These are phyloP conservation scores for Drosophila nebulosa DNA, from an alignment of 1,140 invertebrate genomes.

Conservation along the genomic window DNA sequence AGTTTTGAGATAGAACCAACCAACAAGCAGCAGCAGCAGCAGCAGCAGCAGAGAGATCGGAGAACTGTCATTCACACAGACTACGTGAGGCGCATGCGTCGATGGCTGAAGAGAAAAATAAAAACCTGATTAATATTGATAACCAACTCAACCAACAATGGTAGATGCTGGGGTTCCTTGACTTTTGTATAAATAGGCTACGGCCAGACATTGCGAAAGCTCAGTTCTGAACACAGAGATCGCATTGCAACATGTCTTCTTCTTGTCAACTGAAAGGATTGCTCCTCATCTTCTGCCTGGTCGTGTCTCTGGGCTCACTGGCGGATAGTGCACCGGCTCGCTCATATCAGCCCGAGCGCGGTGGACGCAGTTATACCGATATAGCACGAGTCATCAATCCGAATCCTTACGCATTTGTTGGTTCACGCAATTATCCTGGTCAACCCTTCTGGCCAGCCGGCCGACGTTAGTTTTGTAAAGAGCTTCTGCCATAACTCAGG, in stretches of 20 bases:
- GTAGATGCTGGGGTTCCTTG: neutral
- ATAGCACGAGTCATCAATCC: slow-evolving; percentile 71
- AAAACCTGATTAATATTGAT: slow-evolving; percentile 64
- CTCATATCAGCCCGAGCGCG: slow-evolving; percentile 26
- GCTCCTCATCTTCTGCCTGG: slow-evolving; percentile 24
- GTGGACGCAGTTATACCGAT: slow-evolving; percentile 66
- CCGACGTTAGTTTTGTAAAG: slow-evolving; percentile 9
- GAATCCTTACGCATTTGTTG: slow-evolving; percentile 60
- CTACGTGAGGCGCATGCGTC: slow-evolving; percentile 50
- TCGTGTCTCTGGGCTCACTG: slow-evolving; percentile 2
- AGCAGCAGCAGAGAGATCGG: no score
- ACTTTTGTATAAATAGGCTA: slow-evolving; percentile 36
- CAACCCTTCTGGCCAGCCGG: slow-evolving; percentile 67
- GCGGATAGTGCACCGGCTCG: slow-evolving; percentile 15
- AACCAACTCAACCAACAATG: neutral
- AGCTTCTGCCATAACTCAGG: neutral
- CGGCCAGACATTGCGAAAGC: slow-evolving; percentile 1
- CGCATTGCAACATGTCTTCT: slow-evolving; percentile 31
- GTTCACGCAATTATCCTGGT: slow-evolving; percentile 54
- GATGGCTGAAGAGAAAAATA: neutral
- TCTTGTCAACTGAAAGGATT: slow-evolving; percentile 22
- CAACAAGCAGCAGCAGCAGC: no score
- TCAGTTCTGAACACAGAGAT: slow-evolving; percentile 41
- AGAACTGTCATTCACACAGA: slow-evolving; percentile 4
- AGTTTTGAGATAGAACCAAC: slow-evolving; percentile 46